These are phyloP conservation scores for Porites lutea DNA, from an alignment of 64 coral and sea anemone species.

Conservation along the genomic window DNA sequence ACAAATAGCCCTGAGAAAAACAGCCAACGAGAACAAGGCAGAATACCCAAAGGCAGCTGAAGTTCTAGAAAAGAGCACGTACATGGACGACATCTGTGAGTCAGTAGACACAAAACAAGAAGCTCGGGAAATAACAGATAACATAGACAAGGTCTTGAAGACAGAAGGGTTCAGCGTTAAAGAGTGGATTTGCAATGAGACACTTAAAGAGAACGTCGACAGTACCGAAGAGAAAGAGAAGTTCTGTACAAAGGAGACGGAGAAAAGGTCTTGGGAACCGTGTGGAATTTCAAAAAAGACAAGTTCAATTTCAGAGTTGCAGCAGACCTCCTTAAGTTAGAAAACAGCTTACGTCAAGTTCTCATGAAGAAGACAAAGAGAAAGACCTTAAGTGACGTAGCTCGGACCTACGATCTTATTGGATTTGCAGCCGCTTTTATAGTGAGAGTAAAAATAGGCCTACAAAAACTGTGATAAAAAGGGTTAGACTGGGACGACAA, in stretches of 20 bases:
- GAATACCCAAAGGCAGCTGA: slow-evolving; percentile 55
- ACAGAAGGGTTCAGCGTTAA: slow-evolving; percentile 74
- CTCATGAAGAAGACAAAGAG: slow-evolving; percentile 41
- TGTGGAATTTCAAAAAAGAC: slow-evolving; percentile 40
- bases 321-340: slow-evolving; percentile 14
- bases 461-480: too few relatives aligned
- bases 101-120: slow-evolving; percentile 54
- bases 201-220: slow-evolving; percentile 2
- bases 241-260: too few relatives aligned
- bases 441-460: too few relatives aligned
- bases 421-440: not conserved
- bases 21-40: slow-evolving; percentile 48
- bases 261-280: slow-evolving; percentile 47
- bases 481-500: too few relatives aligned
- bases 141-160: slow-evolving; percentile 65
- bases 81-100: slow-evolving; percentile 82
- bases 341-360: not conserved
- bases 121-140: slow-evolving; percentile 43
- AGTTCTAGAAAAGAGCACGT: slow-evolving; percentile 20
- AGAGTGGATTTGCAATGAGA: slow-evolving; percentile 52
- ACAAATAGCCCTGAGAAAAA: slow-evolving; percentile 59
- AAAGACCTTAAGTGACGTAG: slow-evolving; percentile 31
- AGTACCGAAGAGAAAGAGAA: too few relatives aligned
- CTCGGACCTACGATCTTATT: not conserved
- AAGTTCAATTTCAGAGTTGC: slow-evolving; percentile 35